phyloP scores from a whole-genome alignment of 2,888 invertebrate species.

The Melieria omissa region DNA sequence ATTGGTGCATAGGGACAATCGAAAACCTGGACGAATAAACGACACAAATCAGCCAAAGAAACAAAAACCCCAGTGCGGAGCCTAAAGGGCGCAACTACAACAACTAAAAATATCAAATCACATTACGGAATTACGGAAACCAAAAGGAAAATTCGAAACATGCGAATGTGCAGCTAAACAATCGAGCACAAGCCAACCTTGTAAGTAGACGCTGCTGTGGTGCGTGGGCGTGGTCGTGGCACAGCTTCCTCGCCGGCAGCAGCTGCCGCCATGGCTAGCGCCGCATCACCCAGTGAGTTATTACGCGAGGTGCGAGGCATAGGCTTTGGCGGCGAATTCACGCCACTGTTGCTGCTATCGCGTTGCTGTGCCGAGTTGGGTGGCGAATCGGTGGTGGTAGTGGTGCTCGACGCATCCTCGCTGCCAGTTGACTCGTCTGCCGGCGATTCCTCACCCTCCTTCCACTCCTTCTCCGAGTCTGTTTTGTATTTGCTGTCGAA shows the following conservation, averaged over 20 bases:
- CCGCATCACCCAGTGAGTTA: slow-evolving; percentile 76
- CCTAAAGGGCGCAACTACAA: too few species aligned
- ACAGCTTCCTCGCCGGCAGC: slow-evolving; percentile 56
- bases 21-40: too few species aligned
- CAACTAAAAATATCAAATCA: too few species aligned
- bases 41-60: too few species aligned
- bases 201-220: slow-evolving; percentile 77
- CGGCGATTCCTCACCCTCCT: slow-evolving; percentile 57
- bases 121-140: too few species aligned
- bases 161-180: slow-evolving; percentile 6
- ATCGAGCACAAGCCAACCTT: slow-evolving; percentile 72
- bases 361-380: slow-evolving; percentile 46
- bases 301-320: slow-evolving; percentile 80
- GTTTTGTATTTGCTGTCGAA: slow-evolving; percentile 70
- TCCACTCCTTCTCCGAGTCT: slow-evolving; percentile 59
- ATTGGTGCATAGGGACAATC: too few species aligned
- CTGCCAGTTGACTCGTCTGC: slow-evolving; percentile 63
- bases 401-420: slow-evolving; percentile 58
- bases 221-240: slow-evolving; percentile 75
- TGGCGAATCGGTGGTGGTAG: slow-evolving; percentile 27
- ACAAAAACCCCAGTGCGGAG: too few species aligned
- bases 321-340: slow-evolving; percentile 78
- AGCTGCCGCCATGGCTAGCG: slow-evolving; percentile 65
- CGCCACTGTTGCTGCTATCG: slow-evolving; percentile 35
- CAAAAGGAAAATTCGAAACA: too few species aligned